Evolutionary conservation across 2,113 vertebrate genomes (phyloP).

Genomic region (Pantherophis guttatus): DNA sequence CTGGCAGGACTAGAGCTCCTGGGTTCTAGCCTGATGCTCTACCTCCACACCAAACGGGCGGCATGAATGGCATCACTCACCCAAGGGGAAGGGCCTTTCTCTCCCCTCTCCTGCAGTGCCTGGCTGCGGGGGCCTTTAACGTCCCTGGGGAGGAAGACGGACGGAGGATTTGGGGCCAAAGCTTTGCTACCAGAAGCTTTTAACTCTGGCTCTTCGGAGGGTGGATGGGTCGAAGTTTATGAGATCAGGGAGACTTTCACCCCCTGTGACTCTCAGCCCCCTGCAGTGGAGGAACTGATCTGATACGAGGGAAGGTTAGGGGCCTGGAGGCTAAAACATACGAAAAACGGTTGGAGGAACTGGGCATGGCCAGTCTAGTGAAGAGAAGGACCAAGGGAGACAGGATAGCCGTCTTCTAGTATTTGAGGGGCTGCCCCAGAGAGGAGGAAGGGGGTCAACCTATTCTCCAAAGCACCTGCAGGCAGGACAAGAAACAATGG

Average conservation of each 20-base stretch:
- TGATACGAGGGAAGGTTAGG: accelerated
- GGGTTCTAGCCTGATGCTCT: not conserved
- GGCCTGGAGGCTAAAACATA: not conserved
- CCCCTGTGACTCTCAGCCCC: too few relatives aligned
- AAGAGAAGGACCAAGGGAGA: too few relatives aligned
- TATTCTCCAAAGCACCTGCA: not conserved
- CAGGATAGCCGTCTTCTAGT: too few relatives aligned
- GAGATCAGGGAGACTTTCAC: too few relatives aligned
- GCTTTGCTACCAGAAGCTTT: not conserved
- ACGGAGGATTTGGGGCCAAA: not conserved
- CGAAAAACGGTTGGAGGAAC: not conserved
- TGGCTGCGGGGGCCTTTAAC: not conserved
- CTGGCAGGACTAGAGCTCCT: not conserved
- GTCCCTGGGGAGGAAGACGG: too few relatives aligned
- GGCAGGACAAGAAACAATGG: not conserved
- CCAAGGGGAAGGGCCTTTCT: not conserved
- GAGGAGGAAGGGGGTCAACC: not conserved
- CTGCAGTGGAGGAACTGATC: not conserved
- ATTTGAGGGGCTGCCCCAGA: not conserved
- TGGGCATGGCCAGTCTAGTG: not conserved
- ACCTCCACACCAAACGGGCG: not conserved
- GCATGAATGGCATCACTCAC: not conserved
- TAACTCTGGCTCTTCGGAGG: not conserved
- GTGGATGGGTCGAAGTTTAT: not conserved
- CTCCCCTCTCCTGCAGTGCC: not conserved